Evolutionary conservation across 1,140 invertebrate genomes (phyloP), one percentile per base, ranked within the genome.

Genomic region (Cherax quadricarinatus): DNA sequence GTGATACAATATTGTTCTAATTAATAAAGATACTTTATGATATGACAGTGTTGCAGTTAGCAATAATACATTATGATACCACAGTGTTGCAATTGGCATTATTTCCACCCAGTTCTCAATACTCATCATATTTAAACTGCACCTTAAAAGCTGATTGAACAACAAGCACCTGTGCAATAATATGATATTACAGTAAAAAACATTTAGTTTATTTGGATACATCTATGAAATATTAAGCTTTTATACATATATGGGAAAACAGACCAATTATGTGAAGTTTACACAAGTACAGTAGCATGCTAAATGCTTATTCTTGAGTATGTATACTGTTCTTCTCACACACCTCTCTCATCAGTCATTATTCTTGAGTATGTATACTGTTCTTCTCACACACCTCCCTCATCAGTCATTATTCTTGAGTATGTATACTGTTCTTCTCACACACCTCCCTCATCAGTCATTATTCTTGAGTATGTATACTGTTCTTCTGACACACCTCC

Each of bases 91-190:
- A 57, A 57, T 41, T 75, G 21, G 24, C 21, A 24, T 41, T 41
- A 41, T 75, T 75, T 75, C n/a, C 53, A 57, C 53, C 53, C 9
- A 57, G 6, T 57, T 57, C 53, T 57, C 53, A 57, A 57, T 10
- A 57, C 14, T 9, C 14, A 10, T 57, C 53, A 57, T 10, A 57
- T 57, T 57, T 75, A 30, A 75, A 30, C 70, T 75, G 70, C 70
- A 75, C 24, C 62, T 12, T 1, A 75, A 75, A 75, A 10, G 30
- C 70, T 75, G 62, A 66, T 75, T n/a, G 6, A 75, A 30, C n/a
- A 75, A 75, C 70, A 75, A 75, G 70, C 70, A 75, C 21, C 70
- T 75, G n/a, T 75, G 30, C 70, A 75, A 30, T 18, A 70, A 70
- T 30, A 75, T 75, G 24, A 16, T 75, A 75, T 30, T 24, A 24